Conservation (phyloP, 2,888 invertebrate species). For the Eupeodes latifasciatus region DNA sequence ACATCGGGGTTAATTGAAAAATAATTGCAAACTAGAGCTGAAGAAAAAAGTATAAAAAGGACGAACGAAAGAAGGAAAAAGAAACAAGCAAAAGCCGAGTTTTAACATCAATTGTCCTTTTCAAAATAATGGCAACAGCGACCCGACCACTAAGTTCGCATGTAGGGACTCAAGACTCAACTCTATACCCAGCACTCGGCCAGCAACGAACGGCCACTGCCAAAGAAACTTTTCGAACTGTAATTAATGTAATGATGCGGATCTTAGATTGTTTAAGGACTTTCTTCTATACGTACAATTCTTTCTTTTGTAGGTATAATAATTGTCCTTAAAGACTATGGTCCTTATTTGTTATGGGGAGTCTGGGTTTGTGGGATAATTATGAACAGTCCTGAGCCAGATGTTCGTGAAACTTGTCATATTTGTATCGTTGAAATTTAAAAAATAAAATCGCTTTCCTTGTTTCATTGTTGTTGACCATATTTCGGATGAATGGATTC, state of each 20-base stretch:
- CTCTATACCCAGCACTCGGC: not conserved
- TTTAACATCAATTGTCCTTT: constrained; percentile 60
- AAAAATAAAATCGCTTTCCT: not conserved
- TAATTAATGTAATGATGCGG: constrained; percentile 71
- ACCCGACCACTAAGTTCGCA: constrained; percentile 28
- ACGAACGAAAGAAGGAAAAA: not conserved
- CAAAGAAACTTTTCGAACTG: constrained; percentile 46
- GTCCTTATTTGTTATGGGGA: constrained; percentile 6
- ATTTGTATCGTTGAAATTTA: not conserved
- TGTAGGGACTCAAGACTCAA: constrained; percentile 31
- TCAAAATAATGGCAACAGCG: not conserved
- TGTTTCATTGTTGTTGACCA: constrained; percentile 4
- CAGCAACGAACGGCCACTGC: not conserved
- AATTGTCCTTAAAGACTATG: constrained; percentile 53
- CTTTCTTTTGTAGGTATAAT: not conserved
- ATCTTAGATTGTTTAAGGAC: constrained; percentile 40
- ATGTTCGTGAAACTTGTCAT: not conserved
- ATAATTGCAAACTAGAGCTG: constrained; percentile 74
- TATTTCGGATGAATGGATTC: constrained; percentile 35
- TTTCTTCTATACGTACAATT: not conserved
- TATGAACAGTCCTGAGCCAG: not conserved
- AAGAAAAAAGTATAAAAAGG: constrained; percentile 25
- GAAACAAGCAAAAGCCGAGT: constrained; percentile 12
- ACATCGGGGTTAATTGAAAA: constrained; percentile 75
- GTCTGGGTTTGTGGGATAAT: constrained; percentile 24